Base-by-base conservation (phyloP, 1,140 invertebrate species). In the Protaetia brevitarsis region DNA sequence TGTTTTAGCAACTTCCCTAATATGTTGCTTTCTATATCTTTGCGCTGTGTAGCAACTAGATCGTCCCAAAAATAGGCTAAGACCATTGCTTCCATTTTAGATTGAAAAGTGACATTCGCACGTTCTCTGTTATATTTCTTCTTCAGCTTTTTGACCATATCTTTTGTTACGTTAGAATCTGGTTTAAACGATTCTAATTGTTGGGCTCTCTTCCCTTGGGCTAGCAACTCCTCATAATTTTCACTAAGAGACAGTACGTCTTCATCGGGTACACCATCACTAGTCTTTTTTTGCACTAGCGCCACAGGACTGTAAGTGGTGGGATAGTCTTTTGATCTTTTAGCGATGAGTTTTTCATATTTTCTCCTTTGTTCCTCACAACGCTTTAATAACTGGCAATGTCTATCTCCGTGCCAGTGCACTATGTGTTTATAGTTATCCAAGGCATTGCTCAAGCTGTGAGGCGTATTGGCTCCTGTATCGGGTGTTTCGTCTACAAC, bases 1-100 rank as follows among this genome's bases (percentile, higher is more conserved):
- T 87, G 79, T 68, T 83, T 82, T 67, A 86, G 72, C 2, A 86
- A 78, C 68, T 82, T 83, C 63, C 80, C 79, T 0, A 80, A 80
- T 11, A 85, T 73, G n/a, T 79, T 73, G 34, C 75, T 76, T 66
- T 85, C 80, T 19, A 83, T 72, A 58, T 79, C 74, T 45, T 71
- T 69, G 65, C 86, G 82, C 72, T 85, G 82, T 3, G 71, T 63
- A 2, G 69, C 63, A 19, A 71, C 34, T 4, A 80, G 66, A 28
- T 71, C 70, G n/a, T 78, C 73, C 80, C 79, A 81, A 1, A 82
- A 41, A 3, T 76, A 58, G 0, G 70, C 60, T 10, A 82, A 28
- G 6, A 82, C 63, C 4, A 71, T 30, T 26, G 73, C 76, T 36
- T 79, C 77, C 60, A 78, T 74, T 13, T 74, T 66, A 7, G 68